Evolutionary conservation across 2,888 invertebrate species (phyloP), one percentile per base, ranked within the genome.

Genomic region (Coremacera marginata): DNA sequence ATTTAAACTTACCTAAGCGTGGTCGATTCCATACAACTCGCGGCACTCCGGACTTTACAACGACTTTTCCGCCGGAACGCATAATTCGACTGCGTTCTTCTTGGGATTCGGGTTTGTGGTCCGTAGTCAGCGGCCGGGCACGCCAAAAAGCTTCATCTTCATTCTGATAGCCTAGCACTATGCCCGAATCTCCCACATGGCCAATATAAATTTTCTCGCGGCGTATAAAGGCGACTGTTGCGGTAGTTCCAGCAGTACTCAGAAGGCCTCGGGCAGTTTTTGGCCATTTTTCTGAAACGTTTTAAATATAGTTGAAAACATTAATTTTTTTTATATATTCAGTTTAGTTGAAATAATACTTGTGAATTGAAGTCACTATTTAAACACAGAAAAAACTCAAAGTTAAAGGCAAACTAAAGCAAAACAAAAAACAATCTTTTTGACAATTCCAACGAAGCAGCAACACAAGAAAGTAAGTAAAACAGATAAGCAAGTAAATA

Each of bases 181-280:
- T 97, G 34, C 95, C 97, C 0, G 98, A 98, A 90, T 99, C 99
- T n/a, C 99, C 99, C 1, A 99, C 98, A 91, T 99, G 99, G 3
- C 98, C 99, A 78, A 97, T 95, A 86, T 98, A 99, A 83, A 99
- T 94, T 92, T 98, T 98, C 52, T 96, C 95, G 82, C 95, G 93
- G 77, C 97, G 92, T 84, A 99, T 96, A 88, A 99, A 98, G 5
- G 97, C 98, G 76, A 98, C 94, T 86, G 97, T 98, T 37, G 98
- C 98, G 5, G 99, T 99, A 1, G 98, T 98, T 7, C 99, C 99
- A 0, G 99, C 97, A 0, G 99, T 99, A 87, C 98, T 98, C 5
- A 97, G 95, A 82, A 97, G 91, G 11, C 99, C 99, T 73, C 96
- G 95, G 22, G 95, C 93, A n/a, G 98, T 98, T 90, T 94, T 95